These are phyloP conservation scores for Sinhomidia bicolor DNA, from an alignment of 2,888 invertebrate genomes.

Conservation along the genomic window DNA sequence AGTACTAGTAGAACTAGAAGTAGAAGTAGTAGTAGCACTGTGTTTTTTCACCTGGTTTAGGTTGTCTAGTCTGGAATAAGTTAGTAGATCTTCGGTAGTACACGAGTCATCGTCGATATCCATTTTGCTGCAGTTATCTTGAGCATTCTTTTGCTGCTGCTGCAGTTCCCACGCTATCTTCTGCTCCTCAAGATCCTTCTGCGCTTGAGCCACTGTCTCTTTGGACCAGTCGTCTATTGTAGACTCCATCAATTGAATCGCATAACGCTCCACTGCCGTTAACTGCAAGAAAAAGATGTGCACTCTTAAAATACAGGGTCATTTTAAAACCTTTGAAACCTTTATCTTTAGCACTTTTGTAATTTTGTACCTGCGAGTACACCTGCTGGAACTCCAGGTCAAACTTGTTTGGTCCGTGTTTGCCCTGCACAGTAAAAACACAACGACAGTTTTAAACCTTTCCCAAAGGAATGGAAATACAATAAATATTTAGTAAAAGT, in stretches of 20 bases:
- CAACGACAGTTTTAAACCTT: too few relatives aligned
- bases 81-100: conserved; percentile 85
- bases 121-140: conserved; percentile 80
- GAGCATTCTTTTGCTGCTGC: conserved; percentile 82
- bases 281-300: conserved; percentile 84
- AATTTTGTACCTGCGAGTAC: neutral
- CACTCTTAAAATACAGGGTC: neutral
- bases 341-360: too few relatives aligned
- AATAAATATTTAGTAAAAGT: neutral
- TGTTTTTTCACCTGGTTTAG: conserved; percentile 58
- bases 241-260: conserved; percentile 95
- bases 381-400: conserved; percentile 14
- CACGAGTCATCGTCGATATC: conserved; percentile 83
- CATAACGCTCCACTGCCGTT: conserved; percentile 96
- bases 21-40: neutral
- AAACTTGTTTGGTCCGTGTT: conserved; percentile 23
- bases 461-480: neutral
- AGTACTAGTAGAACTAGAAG: conserved; percentile 13
- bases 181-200: conserved; percentile 92
- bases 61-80: conserved; percentile 87
- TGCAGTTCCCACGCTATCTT: conserved; percentile 91
- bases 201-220: conserved; percentile 93
- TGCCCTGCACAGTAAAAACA: neutral
- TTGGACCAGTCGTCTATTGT: conserved; percentile 90
- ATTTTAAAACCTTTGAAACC: too few relatives aligned